Evolutionary conservation across 2,113 vertebrate species (phyloP), one percentile per base, ranked within the genome.

Genomic region (Nestor notabilis): DNA sequence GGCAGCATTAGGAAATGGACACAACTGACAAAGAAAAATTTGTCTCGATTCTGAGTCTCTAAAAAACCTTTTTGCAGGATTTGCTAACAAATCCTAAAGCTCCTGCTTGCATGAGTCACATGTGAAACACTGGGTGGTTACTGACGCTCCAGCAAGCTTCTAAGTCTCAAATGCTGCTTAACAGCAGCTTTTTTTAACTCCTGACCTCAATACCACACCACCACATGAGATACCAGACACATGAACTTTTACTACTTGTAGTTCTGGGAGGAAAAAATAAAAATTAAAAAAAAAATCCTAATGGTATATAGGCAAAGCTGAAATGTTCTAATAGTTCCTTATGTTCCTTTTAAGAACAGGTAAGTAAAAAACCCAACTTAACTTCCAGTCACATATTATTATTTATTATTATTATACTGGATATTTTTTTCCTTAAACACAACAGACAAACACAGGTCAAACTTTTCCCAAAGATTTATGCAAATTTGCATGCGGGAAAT

Each of bases 221-320:
- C n/a, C n/a, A n/a, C n/a, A n/a, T 39, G 50, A 53, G 13, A 5
- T 53, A 75, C 3, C 0, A 0, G 69, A 44, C 11, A 49, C 4
- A 20, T 20, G 2, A 64, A 69, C 27, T 43, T 87, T 82, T 49
- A 64, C 9, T 43, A 50, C 7, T 64, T 64, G 5, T 7, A 76
- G 10, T 29, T 53, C 2, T 5, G 2, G 3, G 5, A 61, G 16
- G 35, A 11, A 46, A 85, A 71, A 71, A 53, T 3, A 9, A 15
- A 11, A 2, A 8, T 7, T 39, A 56, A 21, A 4, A 2, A 2
- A 1, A 1, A 44, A 46, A 41, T 21, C 37, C 17, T 37, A 63
- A 58, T 7, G 3, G 25, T n/a, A 19, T 41, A 53, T 1, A 1
- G 13, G 55, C n/a, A 89, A 79, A 66, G 25, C 4, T 17, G 33